These are phyloP conservation scores for Allygus modestus DNA, from an alignment of 2,888 invertebrate species.

Conservation along the genomic window DNA sequence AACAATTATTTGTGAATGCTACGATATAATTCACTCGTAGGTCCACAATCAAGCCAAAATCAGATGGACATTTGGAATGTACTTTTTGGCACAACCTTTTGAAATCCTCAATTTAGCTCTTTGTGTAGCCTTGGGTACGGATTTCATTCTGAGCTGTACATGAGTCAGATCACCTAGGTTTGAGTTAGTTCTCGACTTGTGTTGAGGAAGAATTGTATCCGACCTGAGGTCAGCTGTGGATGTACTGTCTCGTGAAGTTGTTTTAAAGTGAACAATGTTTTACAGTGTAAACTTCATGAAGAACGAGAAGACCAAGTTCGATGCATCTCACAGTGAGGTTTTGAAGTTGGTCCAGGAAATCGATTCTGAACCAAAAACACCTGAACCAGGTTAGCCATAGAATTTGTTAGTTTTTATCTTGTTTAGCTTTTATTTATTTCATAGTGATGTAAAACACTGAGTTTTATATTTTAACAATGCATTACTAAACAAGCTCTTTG, in stretches of 20 bases:
- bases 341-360: constrained; percentile 94
- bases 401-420: too few species aligned
- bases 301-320: constrained; percentile 93
- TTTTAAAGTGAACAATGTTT: background rate
- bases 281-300: constrained; percentile 96
- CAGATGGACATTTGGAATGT: background rate
- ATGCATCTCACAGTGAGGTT: constrained; percentile 89
- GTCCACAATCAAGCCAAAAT: background rate
- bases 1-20: background rate
- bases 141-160: background rate
- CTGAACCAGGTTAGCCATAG: constrained; percentile 81
- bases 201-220: background rate
- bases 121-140: background rate
- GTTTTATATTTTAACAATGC: too few species aligned
- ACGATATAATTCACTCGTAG: background rate
- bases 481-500: too few species aligned
- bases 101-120: background rate
- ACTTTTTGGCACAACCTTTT: constrained; percentile 16
- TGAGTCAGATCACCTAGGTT: background rate
- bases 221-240: background rate
- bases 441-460: too few species aligned
- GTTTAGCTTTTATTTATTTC: too few species aligned
- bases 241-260: too few species aligned
- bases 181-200: background rate
- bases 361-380: constrained; percentile 87